Evolutionary conservation across 2,888 invertebrate species (phyloP), one percentile per base, ranked within the genome.

Genomic region (Drosophila histrio): DNA sequence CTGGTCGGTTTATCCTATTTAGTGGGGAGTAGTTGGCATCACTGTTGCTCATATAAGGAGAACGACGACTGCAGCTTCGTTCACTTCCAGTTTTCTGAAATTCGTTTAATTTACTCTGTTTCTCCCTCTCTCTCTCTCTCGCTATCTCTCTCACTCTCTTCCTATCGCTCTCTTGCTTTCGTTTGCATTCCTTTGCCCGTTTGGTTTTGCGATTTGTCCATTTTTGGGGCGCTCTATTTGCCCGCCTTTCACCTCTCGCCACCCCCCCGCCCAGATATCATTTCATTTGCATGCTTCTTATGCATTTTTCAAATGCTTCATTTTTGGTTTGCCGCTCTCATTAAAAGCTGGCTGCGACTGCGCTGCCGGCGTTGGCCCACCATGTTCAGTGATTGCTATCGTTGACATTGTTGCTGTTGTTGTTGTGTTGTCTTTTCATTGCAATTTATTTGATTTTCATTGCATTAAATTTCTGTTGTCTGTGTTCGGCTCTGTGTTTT

Each of bases 391-490:
- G 81, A 82, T 82, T 77, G 85, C 85, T 63, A 82, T 82, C 81
- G 72, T 77, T 74, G 74, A 72, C 77, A 74, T 65, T 74, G 73
- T 75, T 74, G 61, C 19, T 58, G 58, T 26, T 67, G 46, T 36
- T 54, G 49, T 47, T 36, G 50, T 56, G 52, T 39, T 52, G 39
- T 46, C 61, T 62, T 75, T 81, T 79, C 74, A 67, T 74, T 87
- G 81, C 87, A 81, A 82, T 82, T 82, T 82, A 82, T 82, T 82
- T 82, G 81, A 87, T 82, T 87, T 87, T 87, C 81, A 87, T 82
- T 87, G 87, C 80, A 83, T 86, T 86, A 62, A 68, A 83, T 86
- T 86, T 85, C 36, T 67, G 72, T 53, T 62, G 78, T 61, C 54
- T 47, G 53, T 77, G 47, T 47, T 53, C 19, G 39, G 62, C 67